Base-by-base conservation (phyloP, 2,113 vertebrate species). In the Bungarus multicinctus region DNA sequence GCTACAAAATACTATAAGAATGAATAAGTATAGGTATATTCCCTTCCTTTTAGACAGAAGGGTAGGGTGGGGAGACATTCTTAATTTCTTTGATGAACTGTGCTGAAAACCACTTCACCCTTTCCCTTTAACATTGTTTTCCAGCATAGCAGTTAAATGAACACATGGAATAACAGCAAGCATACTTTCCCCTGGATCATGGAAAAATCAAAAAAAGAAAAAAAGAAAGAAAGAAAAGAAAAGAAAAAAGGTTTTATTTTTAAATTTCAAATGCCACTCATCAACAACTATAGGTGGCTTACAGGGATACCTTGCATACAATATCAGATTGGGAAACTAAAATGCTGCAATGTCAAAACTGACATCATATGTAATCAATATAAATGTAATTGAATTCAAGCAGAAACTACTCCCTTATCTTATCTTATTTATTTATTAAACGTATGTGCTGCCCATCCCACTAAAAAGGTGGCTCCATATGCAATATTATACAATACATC, bases 21-120 rank as follows among this genome's bases (percentile, higher is more conserved):
- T 87, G 94, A 50, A 30, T 52, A 52, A 52, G 50, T 52, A 52
- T 8, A 50, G 47, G 47, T 50, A 34, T 16, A 3, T 22, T 20
- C 86, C 95, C 94, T 94, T 96, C 39, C 34, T 69, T 85, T 23
- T 3, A 96, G 43, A 85, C 94, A 94, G 93, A 91, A 92, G 91
- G 91, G 91, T 50, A 2, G 93, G 87, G 93, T 94, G 94, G 88
- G 90, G 93, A 95, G 93, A 94, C 52, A 43, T 0, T 53, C 52
- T 81, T 54, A 69, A 55, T 74, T 34, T 85, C 8, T 92, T 93
- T 93, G 94, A 89, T 92, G 94, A 69, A 16, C 58, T 5, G 25
- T 81, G 89, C 58, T 20, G 4, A 0, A 86, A 85, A 88, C 92
- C 30, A 12, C 0, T 57, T 95, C 88, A 92, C 27, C 12, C 0